Evolutionary conservation across 2,888 invertebrate species (phyloP).

Genomic region (Conomelus anceps): DNA sequence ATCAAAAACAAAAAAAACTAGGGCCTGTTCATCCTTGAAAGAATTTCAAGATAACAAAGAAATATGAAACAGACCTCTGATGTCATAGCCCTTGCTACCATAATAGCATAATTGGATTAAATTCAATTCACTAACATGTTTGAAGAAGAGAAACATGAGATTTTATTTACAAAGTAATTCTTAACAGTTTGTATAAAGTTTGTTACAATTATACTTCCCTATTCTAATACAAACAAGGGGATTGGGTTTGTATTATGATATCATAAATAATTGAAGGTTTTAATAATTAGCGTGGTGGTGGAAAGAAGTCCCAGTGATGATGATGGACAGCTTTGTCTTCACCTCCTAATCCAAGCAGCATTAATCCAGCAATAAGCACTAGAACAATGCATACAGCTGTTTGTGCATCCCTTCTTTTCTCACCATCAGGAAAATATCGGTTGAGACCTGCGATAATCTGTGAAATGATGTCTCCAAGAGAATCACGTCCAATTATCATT

Average conservation of each 20-base stretch:
- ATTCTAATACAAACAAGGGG: background rate
- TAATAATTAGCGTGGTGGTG: conserved; percentile 57
- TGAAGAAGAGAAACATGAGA: background rate
- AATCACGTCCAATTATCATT: conserved; percentile 32
- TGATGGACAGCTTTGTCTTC: conserved; percentile 62
- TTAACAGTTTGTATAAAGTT: background rate
- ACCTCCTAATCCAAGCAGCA: conserved; percentile 66
- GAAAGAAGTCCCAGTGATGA: conserved; percentile 82
- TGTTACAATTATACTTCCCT: background rate
- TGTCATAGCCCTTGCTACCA: no score
- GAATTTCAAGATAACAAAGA: no score
- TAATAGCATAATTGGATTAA: no score
- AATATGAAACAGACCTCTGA: no score
- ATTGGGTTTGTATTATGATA: background rate
- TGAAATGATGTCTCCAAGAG: conserved; percentile 55
- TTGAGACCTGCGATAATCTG: conserved; percentile 51
- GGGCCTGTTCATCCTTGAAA: no score
- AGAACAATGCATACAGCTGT: conserved; percentile 72
- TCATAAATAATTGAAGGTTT: background rate
- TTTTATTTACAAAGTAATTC: background rate
- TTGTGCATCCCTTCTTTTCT: conserved; percentile 60
- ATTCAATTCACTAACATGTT: background rate
- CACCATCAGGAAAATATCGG: conserved; percentile 44
- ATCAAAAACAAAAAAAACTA: no score
- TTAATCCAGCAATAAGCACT: conserved; percentile 67